phyloP scores from a whole-genome alignment of 2,888 invertebrate species.

The Catocala nupta region DNA sequence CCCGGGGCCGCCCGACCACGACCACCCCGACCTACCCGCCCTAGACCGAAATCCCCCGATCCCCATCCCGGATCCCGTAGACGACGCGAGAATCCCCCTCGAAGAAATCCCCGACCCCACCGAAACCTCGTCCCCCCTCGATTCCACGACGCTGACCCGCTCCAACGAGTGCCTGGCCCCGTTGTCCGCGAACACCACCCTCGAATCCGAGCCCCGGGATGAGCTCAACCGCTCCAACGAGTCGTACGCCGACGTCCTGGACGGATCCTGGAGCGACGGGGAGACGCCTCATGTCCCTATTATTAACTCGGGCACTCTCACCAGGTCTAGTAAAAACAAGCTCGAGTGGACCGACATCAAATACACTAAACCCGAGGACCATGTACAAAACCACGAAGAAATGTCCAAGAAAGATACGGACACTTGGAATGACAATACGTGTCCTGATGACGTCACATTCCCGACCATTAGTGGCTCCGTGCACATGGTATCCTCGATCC shows the following conservation, averaged over 20 bases:
- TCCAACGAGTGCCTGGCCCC: slow-evolving; percentile 84
- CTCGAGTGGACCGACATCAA: slow-evolving; percentile 75
- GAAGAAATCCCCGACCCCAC: slow-evolving; percentile 52
- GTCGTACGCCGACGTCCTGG: slow-evolving; percentile 79
- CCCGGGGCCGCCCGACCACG: too few relatives aligned
- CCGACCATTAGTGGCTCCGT: slow-evolving; percentile 93
- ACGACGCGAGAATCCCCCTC: neutral
- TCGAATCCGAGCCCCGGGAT: slow-evolving; percentile 71
- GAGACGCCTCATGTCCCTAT: slow-evolving; percentile 54
- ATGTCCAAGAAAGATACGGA: slow-evolving; percentile 78
- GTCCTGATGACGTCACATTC: slow-evolving; percentile 93
- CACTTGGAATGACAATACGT: slow-evolving; percentile 94
- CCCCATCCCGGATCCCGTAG: neutral
- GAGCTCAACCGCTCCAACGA: slow-evolving; percentile 83
- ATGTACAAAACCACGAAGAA: slow-evolving; percentile 47
- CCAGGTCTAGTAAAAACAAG: slow-evolving; percentile 54
- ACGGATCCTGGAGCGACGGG: slow-evolving; percentile 77
- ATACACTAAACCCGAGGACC: slow-evolving; percentile 47
- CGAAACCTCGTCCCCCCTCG: slow-evolving; percentile 40
- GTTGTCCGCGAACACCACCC: slow-evolving; percentile 68
- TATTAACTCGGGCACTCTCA: slow-evolving; percentile 55
- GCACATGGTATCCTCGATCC: slow-evolving; percentile 90
- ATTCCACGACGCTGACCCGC: slow-evolving; percentile 60
- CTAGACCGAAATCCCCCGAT: slow-evolving; percentile 46
- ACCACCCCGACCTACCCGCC: slow-evolving; percentile 30